phyloP scores from a whole-genome alignment of 2,113 vertebrate genomes.

The Candoia aspera region DNA sequence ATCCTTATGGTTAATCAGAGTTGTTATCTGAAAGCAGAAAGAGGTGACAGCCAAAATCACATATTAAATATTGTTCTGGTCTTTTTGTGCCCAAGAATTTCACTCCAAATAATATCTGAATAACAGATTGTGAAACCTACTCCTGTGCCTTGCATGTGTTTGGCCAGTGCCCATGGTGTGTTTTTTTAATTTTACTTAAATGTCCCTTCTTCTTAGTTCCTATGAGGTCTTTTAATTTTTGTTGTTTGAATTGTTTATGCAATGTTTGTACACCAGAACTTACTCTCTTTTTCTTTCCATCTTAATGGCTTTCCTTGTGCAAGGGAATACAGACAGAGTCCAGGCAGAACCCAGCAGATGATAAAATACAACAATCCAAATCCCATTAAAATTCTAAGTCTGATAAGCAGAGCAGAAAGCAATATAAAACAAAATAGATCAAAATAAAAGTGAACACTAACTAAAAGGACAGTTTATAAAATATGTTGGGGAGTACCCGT shows the following conservation, averaged over 20 bases:
- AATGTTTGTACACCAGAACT: background rate
- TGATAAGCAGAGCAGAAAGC: background rate
- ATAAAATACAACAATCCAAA: background rate
- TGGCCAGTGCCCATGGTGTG: background rate
- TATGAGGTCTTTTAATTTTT: background rate
- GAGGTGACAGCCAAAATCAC: background rate
- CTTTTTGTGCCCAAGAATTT: background rate
- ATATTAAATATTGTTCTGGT: background rate
- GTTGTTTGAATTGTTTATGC: background rate
- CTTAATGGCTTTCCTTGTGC: background rate
- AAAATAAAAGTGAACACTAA: background rate
- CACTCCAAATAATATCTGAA: background rate
- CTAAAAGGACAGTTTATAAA: background rate
- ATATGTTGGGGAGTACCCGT: background rate
- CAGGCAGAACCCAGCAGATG: background rate
- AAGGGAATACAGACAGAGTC: background rate
- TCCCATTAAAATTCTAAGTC: background rate
- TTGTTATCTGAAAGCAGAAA: slow-evolving; percentile 88
- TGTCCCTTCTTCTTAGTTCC: background rate
- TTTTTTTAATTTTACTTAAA: background rate
- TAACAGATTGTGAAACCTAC: background rate
- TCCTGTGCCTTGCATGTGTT: background rate
- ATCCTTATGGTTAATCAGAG: slow-evolving; percentile 97
- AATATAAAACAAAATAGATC: background rate
- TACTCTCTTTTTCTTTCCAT: background rate